A percentile compares a stretch with the other conserved stretches of the same genome.
Conservation (phyloP, 1,140 invertebrate species). For the Glossosoma conforme region DNA sequence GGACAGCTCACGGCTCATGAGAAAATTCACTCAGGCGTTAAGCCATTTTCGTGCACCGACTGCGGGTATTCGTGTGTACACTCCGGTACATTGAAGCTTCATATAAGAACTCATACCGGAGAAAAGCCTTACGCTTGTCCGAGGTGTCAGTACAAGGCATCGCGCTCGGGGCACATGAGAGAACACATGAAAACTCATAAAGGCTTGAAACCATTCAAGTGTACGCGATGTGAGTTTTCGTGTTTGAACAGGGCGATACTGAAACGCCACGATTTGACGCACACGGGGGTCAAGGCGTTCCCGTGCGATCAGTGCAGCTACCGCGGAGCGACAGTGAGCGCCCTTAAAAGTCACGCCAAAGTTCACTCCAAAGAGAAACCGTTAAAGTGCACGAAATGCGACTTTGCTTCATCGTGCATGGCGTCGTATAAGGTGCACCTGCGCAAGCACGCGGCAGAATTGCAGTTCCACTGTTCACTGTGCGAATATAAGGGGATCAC, state of each 20-base stretch:
- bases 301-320: neutral
- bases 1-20: neutral
- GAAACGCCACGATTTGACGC: neutral
- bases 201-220: neutral
- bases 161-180: neutral
- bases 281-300: neutral
- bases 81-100: neutral
- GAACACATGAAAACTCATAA: neutral
- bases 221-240: neutral
- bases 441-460: no score
- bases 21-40: neutral
- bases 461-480: no score
- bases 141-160: neutral
- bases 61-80: neutral
- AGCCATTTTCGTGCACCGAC: neutral
- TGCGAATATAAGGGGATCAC: no score
- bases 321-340: neutral
- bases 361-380: neutral
- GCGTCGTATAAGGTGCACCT: no score
- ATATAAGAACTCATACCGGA: neutral
- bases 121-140: neutral
- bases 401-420: no score
- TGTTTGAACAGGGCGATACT: neutral
- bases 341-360: neutral
- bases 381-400: neutral